Evolutionary conservation across 2,888 invertebrate species (phyloP), one percentile per base, ranked within the genome.

Genomic region (Rhorus exstirpatorius): DNA sequence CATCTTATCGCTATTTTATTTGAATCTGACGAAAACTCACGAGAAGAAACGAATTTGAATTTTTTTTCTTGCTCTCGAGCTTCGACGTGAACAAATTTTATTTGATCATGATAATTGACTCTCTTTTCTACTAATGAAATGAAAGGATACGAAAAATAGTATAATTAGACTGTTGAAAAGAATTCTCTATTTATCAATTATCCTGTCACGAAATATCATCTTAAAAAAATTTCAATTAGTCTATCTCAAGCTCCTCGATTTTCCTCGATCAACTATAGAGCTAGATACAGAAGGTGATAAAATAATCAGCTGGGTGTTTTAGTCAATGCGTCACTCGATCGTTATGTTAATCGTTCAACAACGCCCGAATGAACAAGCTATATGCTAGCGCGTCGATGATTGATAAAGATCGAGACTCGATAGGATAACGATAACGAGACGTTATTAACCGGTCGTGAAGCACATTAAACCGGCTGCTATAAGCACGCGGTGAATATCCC

Each of bases 391-490:
- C 19, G 31, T 17, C 55, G 49, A 60, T 76, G 49, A 76, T 67
- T 67, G 38, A 38, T 68, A 67, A 76, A 55, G 26, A 38, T 12
- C 7, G 17, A 19, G 38, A 26, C 3, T n/a, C 41, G 49, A 81
- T 71, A 51, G 38, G 65, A 65, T 65, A 44, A 63, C 21, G 63
- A 61, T 71, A 76, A 76, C 58, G 58, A 71, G 67, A 61, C n/a
- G 44, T 35, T 67, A 77, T 81, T 72, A 72, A 81, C 81, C 44
- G 77, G 77, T 60, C 61, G 60, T 38, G 74, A 61, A 41, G 55
- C 55, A 63, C 75, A 74, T 26, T 78, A 38, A 81, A 74, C 81
- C 81, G 81, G 78, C 78, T 63, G 72, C n/a, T n/a, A 24, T 35
- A 55, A 68, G 53, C 81, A 74, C 78, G 74, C 70, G 61, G 46